Base-by-base conservation (phyloP, 2,797 vertebrate species). In the Thalassophryne amazonica region DNA sequence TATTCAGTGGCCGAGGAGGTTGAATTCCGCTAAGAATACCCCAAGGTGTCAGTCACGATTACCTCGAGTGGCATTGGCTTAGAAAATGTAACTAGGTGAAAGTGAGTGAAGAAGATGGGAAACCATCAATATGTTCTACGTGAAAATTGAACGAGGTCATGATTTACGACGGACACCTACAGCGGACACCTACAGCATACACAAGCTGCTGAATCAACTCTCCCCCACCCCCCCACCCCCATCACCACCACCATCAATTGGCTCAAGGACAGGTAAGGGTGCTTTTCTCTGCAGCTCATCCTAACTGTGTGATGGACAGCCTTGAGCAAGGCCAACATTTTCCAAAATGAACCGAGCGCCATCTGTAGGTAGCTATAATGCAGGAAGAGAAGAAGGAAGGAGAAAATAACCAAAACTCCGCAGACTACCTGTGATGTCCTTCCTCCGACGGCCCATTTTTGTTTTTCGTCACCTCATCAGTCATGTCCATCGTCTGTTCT, bases 221-320 rank as follows among this genome's bases (percentile, higher is more conserved):
- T 83, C 83, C 24, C 12, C 28, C 9, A 9, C 0, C 11, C 3
- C 6, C 9, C 3, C 23, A 52, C 46, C 10, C 52, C 21, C 16
- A 27, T 8, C 16, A n/a, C 22, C 8, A 15, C 37, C 10, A 47
- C 60, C 51, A 59, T 68, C 41, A 57, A 64, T 72, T 48, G 71
- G 80, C 83, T 85, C 86, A 89, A 89, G 87, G 87, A 85, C 85
- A 85, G 86, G 76, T 86, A 84, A 85, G 79, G 73, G 73, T 83
- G 78, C 73, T 67, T 79, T 73, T 81, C 78, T 78, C 76, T 28
- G 20, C 73, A 68, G 76, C 77, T 81, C 79, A 68, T 83, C 78
- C 57, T 57, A 55, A 41, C 71, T 61, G 21, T 11, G 62, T 81
- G 81, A 85, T 72, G 70, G 84, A 84, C 84, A 76, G 74, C 77